Base-by-base conservation (phyloP, 1,140 invertebrate species). In the Bradynema listronoti region DNA sequence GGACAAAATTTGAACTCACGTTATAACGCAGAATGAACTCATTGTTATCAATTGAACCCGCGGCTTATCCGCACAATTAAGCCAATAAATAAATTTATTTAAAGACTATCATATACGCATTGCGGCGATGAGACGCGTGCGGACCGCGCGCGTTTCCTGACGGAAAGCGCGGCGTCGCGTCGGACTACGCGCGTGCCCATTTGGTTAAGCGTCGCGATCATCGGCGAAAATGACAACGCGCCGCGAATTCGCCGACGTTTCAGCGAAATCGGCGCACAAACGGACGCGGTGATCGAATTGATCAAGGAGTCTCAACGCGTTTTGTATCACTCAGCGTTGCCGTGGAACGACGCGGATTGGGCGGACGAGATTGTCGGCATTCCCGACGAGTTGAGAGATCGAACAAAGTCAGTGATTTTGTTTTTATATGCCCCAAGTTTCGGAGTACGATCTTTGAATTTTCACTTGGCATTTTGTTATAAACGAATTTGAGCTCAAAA, bases 81-180 rank as follows among this genome's bases (percentile, higher is more conserved):
- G n/a, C n/a, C 27, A 22, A 25, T 29, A 30, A 29, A 25, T 16
- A 22, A 61, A 22, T 11, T 30, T 32, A 30, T 65, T 58, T 58
- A 22, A 19, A 63, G 72, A 14, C 47, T 77, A 14, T 64, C 46
- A 19, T 78, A 78, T 53, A 47, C 70, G 22, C 75, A 77, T 60
- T 63, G 50, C 34, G 73, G 73, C 2, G 59, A 63, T 32, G 68
- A 78, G 52, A 68, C 65, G 7, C 24, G 55, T 3, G 43, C 24
- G 6, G 72, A 74, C 43, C 43, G 69, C 32, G 55, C 56, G 4
- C 71, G 58, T 54, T 9, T 74, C 1, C 39, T 65, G 4, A 73
- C 74, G 16, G 74, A 77, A 36, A 63, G 61, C 45, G 59, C 47
- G 19, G 61, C 41, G 4, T 58, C 47, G n/a, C 63, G 65, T 52